phyloP scores from a whole-genome alignment of 92 coral and sea anemone genomes.

The Porites divaricata region DNA sequence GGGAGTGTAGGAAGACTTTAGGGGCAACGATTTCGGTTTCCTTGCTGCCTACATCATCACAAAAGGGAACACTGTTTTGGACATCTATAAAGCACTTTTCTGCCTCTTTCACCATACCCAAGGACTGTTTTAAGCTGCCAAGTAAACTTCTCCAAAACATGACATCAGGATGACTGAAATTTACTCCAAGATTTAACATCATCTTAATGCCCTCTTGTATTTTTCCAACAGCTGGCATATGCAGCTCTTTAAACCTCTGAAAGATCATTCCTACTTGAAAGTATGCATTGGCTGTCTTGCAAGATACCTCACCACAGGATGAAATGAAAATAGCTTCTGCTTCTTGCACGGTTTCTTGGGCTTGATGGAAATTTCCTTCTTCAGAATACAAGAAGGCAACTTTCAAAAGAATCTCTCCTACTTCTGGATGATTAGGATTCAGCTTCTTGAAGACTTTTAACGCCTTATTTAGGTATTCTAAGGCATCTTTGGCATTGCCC shows the following conservation, averaged over 20 bases:
- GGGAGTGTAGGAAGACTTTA: not conserved
- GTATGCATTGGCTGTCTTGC: not conserved
- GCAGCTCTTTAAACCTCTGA: not conserved
- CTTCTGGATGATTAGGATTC: conserved; percentile 5
- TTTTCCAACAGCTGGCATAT: not conserved
- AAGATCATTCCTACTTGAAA: conserved; percentile 12
- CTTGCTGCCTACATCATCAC: not conserved
- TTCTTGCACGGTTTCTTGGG: not conserved
- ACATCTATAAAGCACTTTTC: not conserved
- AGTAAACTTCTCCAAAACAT: not conserved
- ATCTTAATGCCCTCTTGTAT: conserved; percentile 3
- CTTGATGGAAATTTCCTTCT: conserved; percentile 8
- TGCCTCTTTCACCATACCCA: conserved; percentile 9
- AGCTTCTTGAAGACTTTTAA: not conserved
- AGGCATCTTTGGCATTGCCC: not conserved
- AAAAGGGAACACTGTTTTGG: not conserved
- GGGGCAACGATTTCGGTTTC: not conserved
- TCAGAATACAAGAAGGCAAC: not conserved
- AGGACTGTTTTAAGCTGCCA: not conserved
- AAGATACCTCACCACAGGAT: conserved; percentile 23
- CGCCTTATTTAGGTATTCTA: not conserved
- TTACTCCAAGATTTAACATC: not conserved
- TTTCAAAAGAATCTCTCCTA: conserved; percentile 13
- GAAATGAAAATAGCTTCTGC: not conserved
- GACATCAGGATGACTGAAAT: conserved; percentile 11